phyloP scores from a whole-genome alignment of 2,797 vertebrate genomes.

The Mycteria americana region DNA sequence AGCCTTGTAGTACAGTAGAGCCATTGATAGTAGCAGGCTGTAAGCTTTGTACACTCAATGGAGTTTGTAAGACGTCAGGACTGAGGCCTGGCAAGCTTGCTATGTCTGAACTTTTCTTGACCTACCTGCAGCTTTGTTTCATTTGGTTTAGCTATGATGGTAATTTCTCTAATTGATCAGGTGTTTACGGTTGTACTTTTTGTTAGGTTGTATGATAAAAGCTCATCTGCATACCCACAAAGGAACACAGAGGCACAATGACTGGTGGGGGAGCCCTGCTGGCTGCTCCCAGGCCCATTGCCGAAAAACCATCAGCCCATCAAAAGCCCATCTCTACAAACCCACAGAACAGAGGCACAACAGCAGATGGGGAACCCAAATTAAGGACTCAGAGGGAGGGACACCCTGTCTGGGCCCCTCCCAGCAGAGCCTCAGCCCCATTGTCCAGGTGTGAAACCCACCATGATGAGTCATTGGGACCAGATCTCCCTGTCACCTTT shows the following conservation, averaged over 20 bases:
- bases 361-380: background rate
- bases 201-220: background rate
- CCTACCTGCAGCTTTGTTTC: background rate
- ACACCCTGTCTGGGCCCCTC: background rate
- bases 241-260: background rate
- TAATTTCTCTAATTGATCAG: background rate
- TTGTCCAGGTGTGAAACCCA: background rate
- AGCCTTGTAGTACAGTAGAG: background rate
- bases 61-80: background rate
- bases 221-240: background rate
- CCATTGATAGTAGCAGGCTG: background rate
- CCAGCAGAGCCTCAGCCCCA: background rate
- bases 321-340: background rate
- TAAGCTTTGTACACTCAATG: background rate
- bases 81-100: background rate
- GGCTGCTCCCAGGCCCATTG: accelerated
- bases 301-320: background rate
- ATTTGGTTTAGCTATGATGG: background rate
- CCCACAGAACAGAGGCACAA: background rate
- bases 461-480: background rate
- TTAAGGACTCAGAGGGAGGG: background rate
- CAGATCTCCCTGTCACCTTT: background rate
- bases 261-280: background rate
- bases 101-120: background rate
- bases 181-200: background rate